Base-by-base conservation (phyloP, 1,140 invertebrate genomes). In the Hylyphantes graminicola region DNA sequence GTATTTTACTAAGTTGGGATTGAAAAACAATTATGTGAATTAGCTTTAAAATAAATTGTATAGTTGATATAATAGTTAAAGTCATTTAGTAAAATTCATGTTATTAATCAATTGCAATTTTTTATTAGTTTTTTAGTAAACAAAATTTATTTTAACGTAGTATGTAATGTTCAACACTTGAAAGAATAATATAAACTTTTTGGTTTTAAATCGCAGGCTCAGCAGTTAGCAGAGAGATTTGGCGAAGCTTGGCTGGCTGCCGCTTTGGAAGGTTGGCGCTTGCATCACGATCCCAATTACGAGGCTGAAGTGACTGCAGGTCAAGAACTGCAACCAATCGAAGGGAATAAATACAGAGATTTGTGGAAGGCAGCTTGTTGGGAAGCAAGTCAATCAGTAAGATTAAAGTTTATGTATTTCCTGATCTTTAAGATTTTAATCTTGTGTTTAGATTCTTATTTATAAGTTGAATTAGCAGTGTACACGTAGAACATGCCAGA, bases 171-270 rank as follows among this genome's bases (percentile, higher is more conserved):
- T 35, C 35, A 35, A 35, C 35, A 5, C 35, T 35, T 35, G 35
- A 35, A 35, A 35, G 15, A 64, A 10, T 0, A 8, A 11, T 64
- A 2, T n/a, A 64, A 64, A 64, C 12, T 19, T 19, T 64, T 59
- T 64, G 21, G n/a, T 64, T 13, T 64, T 53, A 7, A 21, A 55
- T 75, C 35, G 79, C 82, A 90, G 90, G 96, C 96, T 48, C 93
- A 97, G 87, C 92, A 94, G 86, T 89, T 97, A 19, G 96, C 96
- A 87, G 92, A 94, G 61, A 93, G 93, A 87, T 94, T 93, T 88
- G 97, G 97, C 0, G 96, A 98, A 89, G 93, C 93, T 8, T 98
- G 96, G 96, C 91, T 95, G 74, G 96, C 96, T 13, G 96, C 96
- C 12, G 93, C 94, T 72, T 89, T 98, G 19, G 94, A 98, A 90